phyloP scores from a whole-genome alignment of 2,888 invertebrate genomes.

The Heliconius hortense region DNA sequence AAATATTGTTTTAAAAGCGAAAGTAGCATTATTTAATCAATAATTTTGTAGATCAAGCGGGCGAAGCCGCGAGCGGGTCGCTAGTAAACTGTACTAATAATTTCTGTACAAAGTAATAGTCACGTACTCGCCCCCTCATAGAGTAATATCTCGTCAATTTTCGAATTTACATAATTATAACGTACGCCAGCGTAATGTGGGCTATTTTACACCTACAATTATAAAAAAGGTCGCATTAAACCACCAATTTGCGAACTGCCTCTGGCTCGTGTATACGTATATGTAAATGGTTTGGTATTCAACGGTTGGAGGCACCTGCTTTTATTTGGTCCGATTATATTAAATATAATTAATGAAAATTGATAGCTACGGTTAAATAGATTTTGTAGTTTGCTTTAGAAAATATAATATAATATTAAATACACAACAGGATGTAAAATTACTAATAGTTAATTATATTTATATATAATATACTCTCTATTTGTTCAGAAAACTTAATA shows the following conservation, averaged over 20 bases:
- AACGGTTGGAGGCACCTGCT: slow-evolving; percentile 48
- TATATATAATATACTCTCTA: not conserved
- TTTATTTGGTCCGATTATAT: slow-evolving; percentile 34
- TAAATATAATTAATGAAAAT: slow-evolving; percentile 32
- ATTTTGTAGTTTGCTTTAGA: not conserved
- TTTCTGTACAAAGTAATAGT: slow-evolving; percentile 13
- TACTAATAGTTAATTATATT: not conserved
- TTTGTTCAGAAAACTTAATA: no score
- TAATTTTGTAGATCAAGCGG: no score
- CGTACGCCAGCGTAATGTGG: slow-evolving; percentile 32
- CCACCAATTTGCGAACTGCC: slow-evolving; percentile 62
- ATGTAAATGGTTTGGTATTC: slow-evolving; percentile 48
- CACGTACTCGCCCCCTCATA: slow-evolving; percentile 20
- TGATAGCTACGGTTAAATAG: slow-evolving; percentile 1
- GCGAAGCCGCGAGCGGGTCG: no score
- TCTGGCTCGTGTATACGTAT: slow-evolving; percentile 38
- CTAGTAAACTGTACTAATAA: not conserved
- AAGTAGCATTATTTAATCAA: no score
- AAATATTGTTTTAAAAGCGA: no score
- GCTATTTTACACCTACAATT: slow-evolving; percentile 43
- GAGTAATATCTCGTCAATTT: slow-evolving; percentile 31
- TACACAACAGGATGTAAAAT: not conserved
- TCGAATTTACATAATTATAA: slow-evolving; percentile 36
- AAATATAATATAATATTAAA: not conserved
- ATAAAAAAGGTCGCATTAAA: slow-evolving; percentile 50